These are phyloP conservation scores for Monoplex corrugatus DNA, from an alignment of 2,888 invertebrate genomes.

Conservation along the genomic window DNA sequence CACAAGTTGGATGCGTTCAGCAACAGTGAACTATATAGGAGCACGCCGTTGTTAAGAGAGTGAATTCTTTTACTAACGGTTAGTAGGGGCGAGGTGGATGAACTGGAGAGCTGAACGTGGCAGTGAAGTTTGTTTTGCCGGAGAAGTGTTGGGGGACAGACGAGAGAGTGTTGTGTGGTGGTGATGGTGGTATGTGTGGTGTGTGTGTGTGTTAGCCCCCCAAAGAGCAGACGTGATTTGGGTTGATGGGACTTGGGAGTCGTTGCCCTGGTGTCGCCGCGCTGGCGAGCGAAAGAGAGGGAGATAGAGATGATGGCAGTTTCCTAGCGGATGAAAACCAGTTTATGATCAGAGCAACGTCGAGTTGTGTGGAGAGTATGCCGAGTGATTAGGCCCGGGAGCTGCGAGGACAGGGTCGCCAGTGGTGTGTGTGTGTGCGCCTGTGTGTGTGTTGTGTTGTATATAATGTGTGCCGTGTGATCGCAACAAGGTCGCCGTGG, in stretches of 20 bases:
- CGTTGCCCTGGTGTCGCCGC: constrained; percentile 13
- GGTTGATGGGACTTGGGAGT: background rate
- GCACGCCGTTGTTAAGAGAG: background rate
- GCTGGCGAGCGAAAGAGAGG: background rate
- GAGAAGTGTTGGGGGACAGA: background rate
- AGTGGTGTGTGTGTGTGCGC: background rate
- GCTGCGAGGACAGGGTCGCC: background rate
- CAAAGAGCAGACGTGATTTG: background rate
- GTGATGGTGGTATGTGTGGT: too few relatives aligned
- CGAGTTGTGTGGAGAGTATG: background rate
- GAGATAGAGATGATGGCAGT: background rate
- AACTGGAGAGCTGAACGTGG: constrained; percentile 19
- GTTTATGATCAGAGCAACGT: constrained; percentile 19
- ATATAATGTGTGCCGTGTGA: constrained; percentile 31
- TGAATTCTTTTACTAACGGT: background rate
- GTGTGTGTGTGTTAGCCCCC: background rate
- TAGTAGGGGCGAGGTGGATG: background rate
- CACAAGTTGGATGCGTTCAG: background rate
- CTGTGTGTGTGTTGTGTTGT: constrained; percentile 31
- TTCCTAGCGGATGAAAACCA: background rate
- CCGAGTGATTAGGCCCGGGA: background rate
- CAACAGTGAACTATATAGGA: background rate
- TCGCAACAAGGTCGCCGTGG: constrained; percentile 46
- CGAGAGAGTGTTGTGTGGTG: constrained; percentile 16
- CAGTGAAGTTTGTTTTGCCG: constrained; percentile 35